phyloP scores from a whole-genome alignment of 2,888 invertebrate species.

The Eurois occulta region DNA sequence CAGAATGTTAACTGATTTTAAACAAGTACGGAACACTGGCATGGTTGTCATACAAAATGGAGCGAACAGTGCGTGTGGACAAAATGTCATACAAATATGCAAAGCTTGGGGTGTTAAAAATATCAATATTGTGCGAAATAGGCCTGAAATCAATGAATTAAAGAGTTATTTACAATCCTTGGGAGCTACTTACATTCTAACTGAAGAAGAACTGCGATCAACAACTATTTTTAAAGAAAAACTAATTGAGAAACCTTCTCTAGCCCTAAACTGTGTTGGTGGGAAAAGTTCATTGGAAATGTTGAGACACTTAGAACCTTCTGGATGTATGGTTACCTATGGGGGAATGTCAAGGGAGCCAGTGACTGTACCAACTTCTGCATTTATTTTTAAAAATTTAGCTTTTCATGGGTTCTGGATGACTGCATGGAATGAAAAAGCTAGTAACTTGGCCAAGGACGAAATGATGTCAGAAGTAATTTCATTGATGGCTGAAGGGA shows the following conservation, averaged over 20 bases:
- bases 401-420: slow-evolving; percentile 98
- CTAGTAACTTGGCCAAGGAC: slow-evolving; percentile 90
- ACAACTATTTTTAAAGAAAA: slow-evolving; percentile 86
- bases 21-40: slow-evolving; percentile 91
- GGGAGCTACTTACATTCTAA: slow-evolving; percentile 97
- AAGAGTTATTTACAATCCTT: slow-evolving; percentile 93
- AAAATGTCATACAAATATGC: slow-evolving; percentile 98
- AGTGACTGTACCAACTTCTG: slow-evolving; percentile 93
- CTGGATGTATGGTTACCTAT: slow-evolving; percentile 97
- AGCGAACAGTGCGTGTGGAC: slow-evolving; percentile 99
- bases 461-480: slow-evolving; percentile 96
- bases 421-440: slow-evolving; percentile 96
- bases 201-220: slow-evolving; percentile 88
- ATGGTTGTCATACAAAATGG: slow-evolving; percentile 99
- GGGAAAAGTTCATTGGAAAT: slow-evolving; percentile 97
- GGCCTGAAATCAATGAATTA: slow-evolving; percentile 93
- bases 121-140: slow-evolving; percentile 96
- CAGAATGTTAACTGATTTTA: slow-evolving; percentile 98
- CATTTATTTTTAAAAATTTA: slow-evolving; percentile 97
- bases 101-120: slow-evolving; percentile 94
- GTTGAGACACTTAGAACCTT: slow-evolving; percentile 93
- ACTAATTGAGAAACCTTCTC: slow-evolving; percentile 92
- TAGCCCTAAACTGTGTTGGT: slow-evolving; percentile 99
- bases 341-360: slow-evolving; percentile 99
- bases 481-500: slow-evolving; percentile 92